Evolutionary conservation across 2,113 vertebrate genomes (phyloP).

Genomic region (Misgurnus anguillicaudatus): DNA sequence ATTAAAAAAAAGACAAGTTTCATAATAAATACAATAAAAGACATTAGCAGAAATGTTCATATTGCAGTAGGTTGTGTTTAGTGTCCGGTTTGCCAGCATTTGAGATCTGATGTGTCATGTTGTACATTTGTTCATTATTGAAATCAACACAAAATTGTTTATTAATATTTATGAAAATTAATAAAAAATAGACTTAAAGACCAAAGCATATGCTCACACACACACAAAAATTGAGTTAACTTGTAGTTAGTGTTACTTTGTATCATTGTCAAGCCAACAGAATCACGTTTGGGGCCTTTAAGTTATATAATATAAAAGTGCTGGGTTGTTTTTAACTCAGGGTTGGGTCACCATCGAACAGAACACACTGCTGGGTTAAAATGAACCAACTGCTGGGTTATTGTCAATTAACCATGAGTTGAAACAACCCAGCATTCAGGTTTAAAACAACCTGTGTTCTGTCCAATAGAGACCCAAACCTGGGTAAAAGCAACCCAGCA

Average conservation of each 20-base stretch:
- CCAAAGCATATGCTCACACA: not conserved
- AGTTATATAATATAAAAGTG: not conserved
- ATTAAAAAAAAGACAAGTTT: slow-evolving; percentile 30
- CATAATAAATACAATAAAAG: slow-evolving; percentile 70
- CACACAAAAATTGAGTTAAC: not conserved
- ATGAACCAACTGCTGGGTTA: too few species aligned
- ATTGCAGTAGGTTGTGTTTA: slow-evolving; percentile 70
- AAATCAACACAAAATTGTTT: slow-evolving; percentile 19
- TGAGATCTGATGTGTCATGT: slow-evolving; percentile 52
- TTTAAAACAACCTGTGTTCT: too few species aligned
- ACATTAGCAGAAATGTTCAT: slow-evolving; percentile 66
- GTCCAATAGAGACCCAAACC: too few species aligned
- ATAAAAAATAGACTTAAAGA: slow-evolving; percentile 13
- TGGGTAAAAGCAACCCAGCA: too few species aligned
- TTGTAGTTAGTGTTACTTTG: not conserved
- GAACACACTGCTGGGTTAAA: too few species aligned
- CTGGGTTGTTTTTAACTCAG: too few species aligned
- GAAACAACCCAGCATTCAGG: too few species aligned
- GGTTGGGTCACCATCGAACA: too few species aligned
- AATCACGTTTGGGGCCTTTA: not conserved
- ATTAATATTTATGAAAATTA: slow-evolving; percentile 46
- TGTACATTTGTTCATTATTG: slow-evolving; percentile 49
- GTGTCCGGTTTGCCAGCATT: slow-evolving; percentile 65
- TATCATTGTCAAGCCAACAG: not conserved
- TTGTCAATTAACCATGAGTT: too few species aligned